Base-by-base conservation (phyloP, 2,113 vertebrate genomes). In the Ramphastos sulfuratus region DNA sequence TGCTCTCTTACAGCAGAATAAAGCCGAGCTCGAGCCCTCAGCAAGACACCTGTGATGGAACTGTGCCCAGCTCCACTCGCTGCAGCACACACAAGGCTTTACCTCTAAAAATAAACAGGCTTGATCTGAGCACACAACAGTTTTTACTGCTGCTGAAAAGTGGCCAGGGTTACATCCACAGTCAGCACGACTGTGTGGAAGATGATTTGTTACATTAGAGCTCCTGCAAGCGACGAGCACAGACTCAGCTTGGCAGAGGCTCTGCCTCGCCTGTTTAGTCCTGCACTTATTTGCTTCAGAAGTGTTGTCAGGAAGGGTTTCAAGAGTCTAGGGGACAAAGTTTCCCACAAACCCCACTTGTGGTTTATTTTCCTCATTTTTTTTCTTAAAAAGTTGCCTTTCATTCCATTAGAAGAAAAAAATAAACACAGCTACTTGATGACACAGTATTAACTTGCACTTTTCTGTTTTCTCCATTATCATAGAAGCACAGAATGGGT, bases 51-150 rank as follows among this genome's bases (percentile, higher is more conserved):
- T 94, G 90, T 3, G 15, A 75, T 94, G 94, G 93, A 94, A 91
- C 13, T 7, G 20, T 87, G 94, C 90, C 95, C 87, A 89, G 73
- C 59, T 72, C 70, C 7, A 16, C 77, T 92, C 16, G 10, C 87
- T 86, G 74, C 81, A 81, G 79, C 82, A 87, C n/a, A 77, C 79
- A 94, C 70, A 63, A 75, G 70, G 70, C 55, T 94, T 74, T 78
- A 93, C 94, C 85, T 94, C 80, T 88, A 86, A 92, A 95, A 95
- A 94, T 63, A 95, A 95, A 94, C 87, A 93, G 89, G 58, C 79
- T 78, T 58, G 75, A 77, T 87, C 80, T 81, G n/a, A 91, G 87
- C 73, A 63, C 83, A 88, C 85, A 94, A 86, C 54, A 88, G 59
- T 84, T 72, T 72, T 83, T 93, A 87, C 85, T 91, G 82, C 85